phyloP scores from a whole-genome alignment of 2,888 invertebrate genomes.

The Tipula helvola region DNA sequence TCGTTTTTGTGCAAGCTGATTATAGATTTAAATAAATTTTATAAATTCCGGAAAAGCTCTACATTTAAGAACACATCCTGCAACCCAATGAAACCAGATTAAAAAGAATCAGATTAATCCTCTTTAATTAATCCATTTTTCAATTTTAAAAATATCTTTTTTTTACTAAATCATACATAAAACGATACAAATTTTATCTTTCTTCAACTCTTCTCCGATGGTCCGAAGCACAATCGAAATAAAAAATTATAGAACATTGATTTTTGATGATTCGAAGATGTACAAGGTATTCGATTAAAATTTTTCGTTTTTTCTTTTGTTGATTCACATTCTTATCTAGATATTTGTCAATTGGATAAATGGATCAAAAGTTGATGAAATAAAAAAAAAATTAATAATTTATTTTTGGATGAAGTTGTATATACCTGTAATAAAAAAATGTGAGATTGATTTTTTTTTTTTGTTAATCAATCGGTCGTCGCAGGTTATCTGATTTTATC shows the following conservation, averaged over 20 bases:
- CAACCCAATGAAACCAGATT: neutral
- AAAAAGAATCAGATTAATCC: neutral
- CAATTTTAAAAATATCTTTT: neutral
- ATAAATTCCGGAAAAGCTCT: neutral
- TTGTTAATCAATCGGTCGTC: neutral
- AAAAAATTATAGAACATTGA: neutral
- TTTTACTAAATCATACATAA: neutral
- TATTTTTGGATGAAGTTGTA: neutral
- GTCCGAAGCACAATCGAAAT: neutral
- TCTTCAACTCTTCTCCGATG: neutral
- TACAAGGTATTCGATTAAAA: neutral
- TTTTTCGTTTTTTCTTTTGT: neutral
- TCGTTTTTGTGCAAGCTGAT: neutral
- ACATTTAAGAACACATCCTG: neutral
- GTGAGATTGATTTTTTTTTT: neutral
- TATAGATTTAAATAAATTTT: neutral
- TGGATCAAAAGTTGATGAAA: neutral
- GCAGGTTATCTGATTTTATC: neutral
- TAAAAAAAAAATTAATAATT: neutral
- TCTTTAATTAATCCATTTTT: neutral
- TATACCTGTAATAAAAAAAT: neutral
- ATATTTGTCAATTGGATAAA: constrained; percentile 4
- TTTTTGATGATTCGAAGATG: neutral
- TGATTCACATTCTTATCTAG: neutral
- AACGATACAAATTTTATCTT: neutral